Conservation (phyloP, 2,797 vertebrate species). For the Huso huso region DNA sequence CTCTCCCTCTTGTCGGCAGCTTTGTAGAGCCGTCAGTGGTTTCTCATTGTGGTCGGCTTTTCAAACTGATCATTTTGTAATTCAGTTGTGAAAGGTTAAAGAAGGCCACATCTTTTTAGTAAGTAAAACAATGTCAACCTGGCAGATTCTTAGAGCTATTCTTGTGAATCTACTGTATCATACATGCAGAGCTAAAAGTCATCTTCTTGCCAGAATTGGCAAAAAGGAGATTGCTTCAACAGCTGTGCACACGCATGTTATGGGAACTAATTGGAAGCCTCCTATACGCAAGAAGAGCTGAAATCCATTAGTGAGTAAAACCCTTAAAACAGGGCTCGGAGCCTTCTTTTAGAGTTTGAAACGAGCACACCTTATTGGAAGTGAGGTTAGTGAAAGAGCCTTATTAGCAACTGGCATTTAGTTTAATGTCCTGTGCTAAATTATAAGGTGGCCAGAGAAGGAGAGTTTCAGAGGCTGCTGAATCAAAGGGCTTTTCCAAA, state of each 20-base stretch:
- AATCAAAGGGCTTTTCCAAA: slow-evolving; percentile 56
- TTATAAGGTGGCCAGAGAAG: slow-evolving; percentile 59
- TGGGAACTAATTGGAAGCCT: slow-evolving; percentile 52
- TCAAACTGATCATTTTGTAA: too few species aligned
- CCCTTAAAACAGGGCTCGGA: slow-evolving; percentile 32
- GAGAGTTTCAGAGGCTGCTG: slow-evolving; percentile 7
- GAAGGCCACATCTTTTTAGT: too few species aligned
- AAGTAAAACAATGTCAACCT: too few species aligned
- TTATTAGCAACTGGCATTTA: slow-evolving; percentile 62
- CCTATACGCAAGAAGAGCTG: slow-evolving; percentile 49
- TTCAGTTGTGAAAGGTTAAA: too few species aligned
- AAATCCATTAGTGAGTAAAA: slow-evolving; percentile 57
- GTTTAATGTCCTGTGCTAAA: slow-evolving; percentile 68
- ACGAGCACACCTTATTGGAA: slow-evolving; percentile 49
- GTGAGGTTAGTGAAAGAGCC: slow-evolving; percentile 52
- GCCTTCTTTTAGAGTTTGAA: slow-evolving; percentile 37
- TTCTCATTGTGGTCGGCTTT: too few species aligned
- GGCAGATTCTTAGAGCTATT: too few species aligned
- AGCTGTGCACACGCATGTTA: slow-evolving; percentile 30
- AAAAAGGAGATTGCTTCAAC: too few species aligned
- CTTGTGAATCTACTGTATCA: too few species aligned
- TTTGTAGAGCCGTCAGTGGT: too few species aligned
- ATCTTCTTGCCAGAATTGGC: too few species aligned
- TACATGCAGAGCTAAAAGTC: too few species aligned
- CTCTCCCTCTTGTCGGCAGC: too few species aligned